Base-by-base conservation (phyloP, 2,797 vertebrate genomes). In the Chrysolophus pictus region DNA sequence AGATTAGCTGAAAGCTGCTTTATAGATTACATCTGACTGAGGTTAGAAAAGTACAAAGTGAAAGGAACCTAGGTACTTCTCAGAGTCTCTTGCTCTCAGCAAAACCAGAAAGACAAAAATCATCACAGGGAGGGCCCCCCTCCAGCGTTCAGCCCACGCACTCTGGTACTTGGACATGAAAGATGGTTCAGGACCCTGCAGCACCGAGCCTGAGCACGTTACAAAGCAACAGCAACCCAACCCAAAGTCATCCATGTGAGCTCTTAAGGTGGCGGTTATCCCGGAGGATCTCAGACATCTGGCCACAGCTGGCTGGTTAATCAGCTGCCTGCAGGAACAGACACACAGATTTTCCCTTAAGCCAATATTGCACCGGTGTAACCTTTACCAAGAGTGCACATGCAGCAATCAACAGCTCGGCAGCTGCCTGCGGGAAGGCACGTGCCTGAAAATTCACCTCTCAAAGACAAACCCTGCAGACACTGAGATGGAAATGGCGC, bases 301-400 rank as follows among this genome's bases (percentile, higher is more conserved):
- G 93, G 77, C 74, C 64, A 84, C 93, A 95, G 80, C 91, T 96
- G 94, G 49, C 76, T 76, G 60, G 51, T 87, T 64, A 18, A 92
- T 91, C 83, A 91, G 70, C 88, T 60, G 83, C 71, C 80, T 67
- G 53, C 49, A 58, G 93, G 77, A 90, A 84, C 53, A 94, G 64
- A 62, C 53, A 22, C 88, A 51, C 39, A 75, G 53, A 35, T 88
- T 77, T 67, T 62, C 58, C 31, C 84, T 51, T 74, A 22, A 84
- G 31, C 31, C 31, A 4, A 6, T 39, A 56, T 14, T 79, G 72
- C 86, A 59, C 31, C 18, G 75, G 75, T 14, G 26, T 71, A 90
- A 87, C 84, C 93, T 90, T 76, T 82, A 71, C 74, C 78, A 84
- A 77, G 63, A 81, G 79, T 1, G 56, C 3, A 0, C 49, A 14